Conservation (phyloP, 2,113 vertebrate genomes). For the Todiramphus saurophagus region DNA sequence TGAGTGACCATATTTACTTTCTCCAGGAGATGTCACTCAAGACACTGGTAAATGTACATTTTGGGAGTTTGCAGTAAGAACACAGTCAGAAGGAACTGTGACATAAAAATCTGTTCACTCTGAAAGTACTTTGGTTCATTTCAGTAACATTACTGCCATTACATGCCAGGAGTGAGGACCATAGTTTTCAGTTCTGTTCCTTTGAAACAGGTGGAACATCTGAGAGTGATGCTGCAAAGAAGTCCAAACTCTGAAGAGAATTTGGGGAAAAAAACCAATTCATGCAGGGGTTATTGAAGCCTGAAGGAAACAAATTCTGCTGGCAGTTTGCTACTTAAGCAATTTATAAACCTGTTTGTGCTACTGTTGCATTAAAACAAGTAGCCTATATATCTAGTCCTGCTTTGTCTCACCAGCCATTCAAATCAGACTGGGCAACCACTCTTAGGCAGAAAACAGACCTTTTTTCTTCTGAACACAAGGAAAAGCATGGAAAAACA, state of each 20-base stretch:
- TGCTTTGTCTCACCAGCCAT: neutral
- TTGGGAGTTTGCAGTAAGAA: neutral
- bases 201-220: too few relatives aligned
- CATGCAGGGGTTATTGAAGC: neutral
- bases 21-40: conserved; percentile 63
- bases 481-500: neutral
- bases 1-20: conserved; percentile 4
- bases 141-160: neutral
- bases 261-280: neutral
- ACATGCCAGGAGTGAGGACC: neutral
- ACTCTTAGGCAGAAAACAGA: neutral
- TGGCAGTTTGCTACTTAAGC: neutral
- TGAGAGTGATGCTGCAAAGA: neutral
- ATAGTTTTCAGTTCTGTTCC: neutral
- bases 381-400: neutral
- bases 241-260: neutral
- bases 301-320: neutral
- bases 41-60: neutral
- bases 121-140: conserved; percentile 19
- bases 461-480: neutral
- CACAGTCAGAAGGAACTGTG: neutral
- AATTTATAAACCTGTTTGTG: neutral
- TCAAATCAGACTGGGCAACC: neutral
- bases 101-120: neutral
- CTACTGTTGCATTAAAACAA: neutral